Evolutionary conservation across 2,888 invertebrate species (phyloP).

Genomic region (Cyclophora albipunctata): DNA sequence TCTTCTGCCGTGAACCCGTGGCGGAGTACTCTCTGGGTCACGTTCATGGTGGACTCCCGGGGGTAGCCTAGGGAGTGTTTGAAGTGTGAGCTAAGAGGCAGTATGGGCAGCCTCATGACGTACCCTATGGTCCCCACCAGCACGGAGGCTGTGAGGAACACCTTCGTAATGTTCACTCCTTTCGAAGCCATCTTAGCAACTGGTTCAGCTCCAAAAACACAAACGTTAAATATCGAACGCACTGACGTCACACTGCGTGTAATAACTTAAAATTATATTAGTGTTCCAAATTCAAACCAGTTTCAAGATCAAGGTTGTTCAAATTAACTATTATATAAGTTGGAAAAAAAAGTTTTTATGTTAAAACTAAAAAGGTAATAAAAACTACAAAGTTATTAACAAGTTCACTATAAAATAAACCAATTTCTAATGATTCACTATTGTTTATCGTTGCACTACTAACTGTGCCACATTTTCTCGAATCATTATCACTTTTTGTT

Average conservation of each 20-base stretch:
- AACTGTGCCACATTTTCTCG: too few species aligned
- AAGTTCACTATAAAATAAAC: too few species aligned
- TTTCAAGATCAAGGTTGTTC: conserved; percentile 9
- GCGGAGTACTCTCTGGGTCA: conserved; percentile 14
- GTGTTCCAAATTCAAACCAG: background rate
- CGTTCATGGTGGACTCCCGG: conserved; percentile 16
- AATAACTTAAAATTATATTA: too few species aligned
- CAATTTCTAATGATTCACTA: too few species aligned
- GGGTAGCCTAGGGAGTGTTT: conserved; percentile 20
- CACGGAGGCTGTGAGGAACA: conserved; percentile 8
- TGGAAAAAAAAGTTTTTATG: too few species aligned
- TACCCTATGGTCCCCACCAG: conserved; percentile 14
- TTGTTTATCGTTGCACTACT: too few species aligned
- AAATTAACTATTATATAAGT: too few species aligned
- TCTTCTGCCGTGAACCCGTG: conserved; percentile 44
- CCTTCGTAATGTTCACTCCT: conserved; percentile 11
- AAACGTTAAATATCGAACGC: background rate
- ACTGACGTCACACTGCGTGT: conserved; percentile 5
- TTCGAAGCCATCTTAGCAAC: conserved; percentile 11
- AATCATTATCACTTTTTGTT: too few species aligned
- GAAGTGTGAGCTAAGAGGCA: conserved; percentile 12
- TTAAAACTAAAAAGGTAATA: too few species aligned
- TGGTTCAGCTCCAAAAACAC: background rate
- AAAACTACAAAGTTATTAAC: too few species aligned
- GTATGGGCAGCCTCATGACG: conserved; percentile 6